Base-by-base conservation (phyloP, 2,797 vertebrate species). In the Phrynocephalus vlangalii region DNA sequence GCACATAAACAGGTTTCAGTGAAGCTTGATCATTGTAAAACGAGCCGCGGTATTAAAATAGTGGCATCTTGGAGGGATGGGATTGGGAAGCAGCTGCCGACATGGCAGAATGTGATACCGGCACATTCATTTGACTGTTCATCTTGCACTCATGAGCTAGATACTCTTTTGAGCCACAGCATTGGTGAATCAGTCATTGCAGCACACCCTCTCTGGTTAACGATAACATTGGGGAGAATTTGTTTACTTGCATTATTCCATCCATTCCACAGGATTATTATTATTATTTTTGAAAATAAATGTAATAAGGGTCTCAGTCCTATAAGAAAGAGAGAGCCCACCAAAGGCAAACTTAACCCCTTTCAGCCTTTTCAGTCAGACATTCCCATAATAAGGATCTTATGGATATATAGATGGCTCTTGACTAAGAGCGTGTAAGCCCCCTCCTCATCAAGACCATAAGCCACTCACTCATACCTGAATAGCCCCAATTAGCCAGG, bases 21-120 rank as follows among this genome's bases (percentile, higher is more conserved):
- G 86, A 76, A 90, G 76, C 76, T 95, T 94, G 83, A 76, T 80
- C 82, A 90, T 82, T 94, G 89, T 94, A 96, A 95, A 91, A 93
- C 85, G 86, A 95, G 92, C 86, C 86, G 82, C 90, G 85, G 87
- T 89, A 91, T 94, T 68, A n/a, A 75, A 90, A 86, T 67, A 38
- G 90, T 88, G 79, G 85, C 70, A 90, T 87, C 88, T 84, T 85
- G 86, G 88, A 92, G 80, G 88, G 86, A 93, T 89, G 87, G 86
- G 94, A 93, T 93, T 94, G 94, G 93, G 93, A 93, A 89, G 91
- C 86, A 10, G 81, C 33, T 95, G 94, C 91, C 89, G 87, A 87
- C 20, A 15, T 89, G 90, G 92, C 80, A 86, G 91, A 96, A 94
- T 93, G 91, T 94, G 94, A 90, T 91, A 92, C 90, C 85, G 86